phyloP scores from a whole-genome alignment of 2,797 vertebrate genomes.

The Etheostoma nigrum region DNA sequence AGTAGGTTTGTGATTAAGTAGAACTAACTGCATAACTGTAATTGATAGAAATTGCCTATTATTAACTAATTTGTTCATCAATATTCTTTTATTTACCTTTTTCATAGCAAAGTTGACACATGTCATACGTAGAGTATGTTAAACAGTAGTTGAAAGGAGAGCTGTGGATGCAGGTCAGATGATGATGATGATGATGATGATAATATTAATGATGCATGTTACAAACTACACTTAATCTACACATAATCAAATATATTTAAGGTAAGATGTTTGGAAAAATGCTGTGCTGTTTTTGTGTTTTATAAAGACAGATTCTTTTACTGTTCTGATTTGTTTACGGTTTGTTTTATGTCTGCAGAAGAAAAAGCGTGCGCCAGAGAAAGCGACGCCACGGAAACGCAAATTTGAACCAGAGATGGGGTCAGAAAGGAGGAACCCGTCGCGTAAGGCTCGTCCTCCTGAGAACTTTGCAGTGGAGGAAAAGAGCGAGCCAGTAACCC shows the following conservation, averaged over 20 bases:
- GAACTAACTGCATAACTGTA: neutral
- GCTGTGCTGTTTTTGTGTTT: neutral
- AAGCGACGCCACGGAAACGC: slow-evolving; percentile 76
- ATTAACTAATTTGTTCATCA: neutral
- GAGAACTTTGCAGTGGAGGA: slow-evolving; percentile 94
- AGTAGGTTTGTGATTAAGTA: neutral
- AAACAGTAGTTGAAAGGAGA: neutral
- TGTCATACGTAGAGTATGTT: neutral
- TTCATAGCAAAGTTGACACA: neutral
- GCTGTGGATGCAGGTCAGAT: neutral
- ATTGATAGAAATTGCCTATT: neutral
- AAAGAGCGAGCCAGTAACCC: slow-evolving; percentile 76
- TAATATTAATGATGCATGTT: neutral
- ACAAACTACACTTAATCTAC: neutral
- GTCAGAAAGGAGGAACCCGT: slow-evolving; percentile 90
- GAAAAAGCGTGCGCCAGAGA: slow-evolving; percentile 81
- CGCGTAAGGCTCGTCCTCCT: slow-evolving; percentile 92
- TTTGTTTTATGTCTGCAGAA: slow-evolving; percentile 62
- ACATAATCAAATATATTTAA: neutral
- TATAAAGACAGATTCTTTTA: neutral
- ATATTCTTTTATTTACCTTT: neutral
- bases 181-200: too few species aligned
- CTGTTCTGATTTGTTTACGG: neutral
- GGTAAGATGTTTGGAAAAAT: neutral
- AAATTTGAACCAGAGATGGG: slow-evolving; percentile 80